Conservation (phyloP, 30 jellyfish, hydroid and myxozoan genomes). For the Hydra vulgaris region DNA sequence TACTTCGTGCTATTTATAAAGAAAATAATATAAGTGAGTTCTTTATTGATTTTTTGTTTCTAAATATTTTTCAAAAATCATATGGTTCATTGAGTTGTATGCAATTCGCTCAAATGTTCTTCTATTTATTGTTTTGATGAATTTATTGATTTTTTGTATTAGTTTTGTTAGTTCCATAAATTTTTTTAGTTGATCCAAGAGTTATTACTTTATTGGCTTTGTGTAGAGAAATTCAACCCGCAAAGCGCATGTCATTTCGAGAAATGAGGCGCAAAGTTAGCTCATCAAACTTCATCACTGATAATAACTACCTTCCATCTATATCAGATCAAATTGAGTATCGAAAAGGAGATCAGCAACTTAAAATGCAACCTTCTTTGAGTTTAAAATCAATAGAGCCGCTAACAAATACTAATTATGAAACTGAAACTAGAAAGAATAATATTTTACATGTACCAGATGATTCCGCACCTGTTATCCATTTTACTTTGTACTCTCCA, state of each 20-base stretch:
- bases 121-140: no score
- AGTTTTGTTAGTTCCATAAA: no score
- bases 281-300: neutral
- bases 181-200: constrained; percentile 25
- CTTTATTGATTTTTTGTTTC: neutral
- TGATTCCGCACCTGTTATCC: neutral
- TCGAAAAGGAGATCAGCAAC: neutral
- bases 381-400: neutral
- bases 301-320: neutral
- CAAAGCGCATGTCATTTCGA: neutral
- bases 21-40: constrained; percentile 23
- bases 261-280: neutral
- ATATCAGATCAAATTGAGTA: neutral
- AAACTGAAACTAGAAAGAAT: neutral
- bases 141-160: no score
- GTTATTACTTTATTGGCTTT: constrained; percentile 27
- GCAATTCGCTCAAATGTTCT: neutral
- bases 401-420: neutral
- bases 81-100: neutral
- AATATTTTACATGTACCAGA: neutral
- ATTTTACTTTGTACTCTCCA: neutral
- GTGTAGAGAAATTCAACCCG: constrained; percentile 19
- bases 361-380: neutral
- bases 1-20: constrained; percentile 55
- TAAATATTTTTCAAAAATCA: neutral